A percentile compares a stretch with the other conserved stretches of the same genome.
Conservation (phyloP, 1,140 invertebrate genomes). For the Atta cephalotes region DNA sequence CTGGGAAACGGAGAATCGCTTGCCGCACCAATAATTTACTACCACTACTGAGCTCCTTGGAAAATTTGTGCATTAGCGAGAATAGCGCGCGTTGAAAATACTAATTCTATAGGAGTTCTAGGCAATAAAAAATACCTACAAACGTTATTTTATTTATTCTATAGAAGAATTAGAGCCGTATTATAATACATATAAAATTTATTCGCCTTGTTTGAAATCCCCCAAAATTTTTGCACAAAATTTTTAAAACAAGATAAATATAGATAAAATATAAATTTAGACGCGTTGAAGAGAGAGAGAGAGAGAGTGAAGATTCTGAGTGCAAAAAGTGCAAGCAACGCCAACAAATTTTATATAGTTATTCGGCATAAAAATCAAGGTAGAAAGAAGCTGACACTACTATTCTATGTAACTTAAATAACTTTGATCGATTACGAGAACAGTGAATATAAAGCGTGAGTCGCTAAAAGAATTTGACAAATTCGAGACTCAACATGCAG, state of each 20-base stretch:
- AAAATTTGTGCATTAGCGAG: conserved; percentile 10
- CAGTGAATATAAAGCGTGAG: not conserved
- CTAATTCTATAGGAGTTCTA: too few species aligned
- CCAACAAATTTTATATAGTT: too few species aligned
- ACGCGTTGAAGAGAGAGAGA: too few species aligned
- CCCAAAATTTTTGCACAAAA: too few species aligned
- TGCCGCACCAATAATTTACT: conserved; percentile 45
- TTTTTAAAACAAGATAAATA: not conserved
- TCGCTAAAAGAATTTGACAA: conserved; percentile 4
- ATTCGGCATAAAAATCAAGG: not conserved
- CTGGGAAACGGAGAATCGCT: not conserved
- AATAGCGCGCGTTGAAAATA: not conserved
- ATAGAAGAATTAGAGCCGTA: not conserved
- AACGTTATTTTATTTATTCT: not conserved
- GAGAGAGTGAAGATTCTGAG: too few species aligned
- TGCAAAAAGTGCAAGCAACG: too few species aligned
- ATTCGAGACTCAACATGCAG: not conserved
- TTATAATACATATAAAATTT: too few species aligned
- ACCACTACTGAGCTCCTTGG: not conserved
- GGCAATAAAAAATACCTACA: not conserved
- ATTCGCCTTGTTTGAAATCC: too few species aligned
- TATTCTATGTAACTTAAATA: not conserved
- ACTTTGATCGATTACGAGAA: not conserved
- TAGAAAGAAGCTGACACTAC: not conserved
- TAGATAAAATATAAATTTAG: too few species aligned